Base-by-base conservation (phyloP, 2,797 vertebrate genomes). In the Linurgus olivaceus region DNA sequence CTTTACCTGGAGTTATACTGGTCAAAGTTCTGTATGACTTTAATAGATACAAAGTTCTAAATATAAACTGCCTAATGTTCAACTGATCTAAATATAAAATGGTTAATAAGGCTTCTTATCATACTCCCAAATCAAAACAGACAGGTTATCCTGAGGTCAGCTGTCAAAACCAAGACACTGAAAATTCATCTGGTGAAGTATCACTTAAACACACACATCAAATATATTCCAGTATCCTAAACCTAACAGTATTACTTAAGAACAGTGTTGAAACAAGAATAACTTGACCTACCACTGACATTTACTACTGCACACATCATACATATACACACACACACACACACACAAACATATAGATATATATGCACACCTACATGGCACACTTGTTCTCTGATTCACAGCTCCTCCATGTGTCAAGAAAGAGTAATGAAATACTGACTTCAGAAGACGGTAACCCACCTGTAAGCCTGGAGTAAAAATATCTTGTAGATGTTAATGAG, bases 391-490 rank as follows among this genome's bases (percentile, higher is more conserved):
- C 59, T 67, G 55, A 78, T 9, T 37, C 1, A 5, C 35, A 94
- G 78, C 83, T 87, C 87, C 94, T 73, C 88, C 80, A 11, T 4
- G 67, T 65, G 91, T 84, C 51, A 54, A 63, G 37, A 45, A 42
- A 57, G 25, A 52, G 50, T 16, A 92, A 76, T 52, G 67, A 83
- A 84, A 93, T 25, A 54, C 3, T 77, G 37, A 21, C 18, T 63
- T 37, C 10, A 67, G 37, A 72, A 86, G n/a, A 77, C 7, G 28
- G 12, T 15, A 24, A 89, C 96, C 29, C 96, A 99, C 99, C 99
- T 99, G 98, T 97, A 98, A 9, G 99, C 99, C 77, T 99, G 99
- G 85, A 99, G 98, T 86, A 99, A 97, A 93, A 99, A 98, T 90
- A 99, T 97, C 96, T 99, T 98, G 97, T 99, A 99, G 85, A 99